phyloP scores from a whole-genome alignment of 2,113 vertebrate species.

The Ariopsis seemanni region DNA sequence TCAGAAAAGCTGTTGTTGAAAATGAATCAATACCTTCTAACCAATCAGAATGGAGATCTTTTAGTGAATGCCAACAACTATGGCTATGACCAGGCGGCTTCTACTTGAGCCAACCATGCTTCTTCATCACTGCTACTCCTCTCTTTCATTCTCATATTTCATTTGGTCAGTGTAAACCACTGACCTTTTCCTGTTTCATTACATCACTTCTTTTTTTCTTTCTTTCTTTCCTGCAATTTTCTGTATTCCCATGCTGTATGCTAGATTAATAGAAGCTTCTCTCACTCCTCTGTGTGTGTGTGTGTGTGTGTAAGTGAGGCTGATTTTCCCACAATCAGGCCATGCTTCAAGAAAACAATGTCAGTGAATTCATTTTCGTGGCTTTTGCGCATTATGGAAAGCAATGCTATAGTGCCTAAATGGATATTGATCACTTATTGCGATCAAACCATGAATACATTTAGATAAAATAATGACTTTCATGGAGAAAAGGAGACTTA shows the following conservation, averaged over 20 bases:
- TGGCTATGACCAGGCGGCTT: neutral
- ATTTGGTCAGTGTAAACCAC: too few species aligned
- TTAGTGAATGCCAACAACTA: neutral
- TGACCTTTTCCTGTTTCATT: neutral
- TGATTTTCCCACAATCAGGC: constrained; percentile 18
- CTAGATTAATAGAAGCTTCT: neutral
- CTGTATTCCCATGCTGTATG: neutral
- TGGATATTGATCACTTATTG: constrained; percentile 53
- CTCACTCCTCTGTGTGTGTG: neutral
- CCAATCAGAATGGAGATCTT: neutral
- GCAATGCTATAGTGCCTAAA: constrained; percentile 48
- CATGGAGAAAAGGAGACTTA: constrained; percentile 2
- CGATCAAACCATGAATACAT: constrained; percentile 54
- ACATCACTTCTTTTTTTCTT: too few species aligned
- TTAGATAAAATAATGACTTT: constrained; percentile 50
- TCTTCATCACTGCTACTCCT: neutral
- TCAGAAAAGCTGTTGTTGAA: neutral
- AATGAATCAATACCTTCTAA: neutral
- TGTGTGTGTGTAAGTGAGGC: neutral
- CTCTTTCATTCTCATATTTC: neutral
- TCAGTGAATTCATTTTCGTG: constrained; percentile 43
- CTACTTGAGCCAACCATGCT: neutral
- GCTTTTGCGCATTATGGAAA: constrained; percentile 44
- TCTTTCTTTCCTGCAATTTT: neutral
- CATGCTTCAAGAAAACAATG: constrained; percentile 46